phyloP scores from a whole-genome alignment of 2,113 vertebrate species.

The Mungos mungo region DNA sequence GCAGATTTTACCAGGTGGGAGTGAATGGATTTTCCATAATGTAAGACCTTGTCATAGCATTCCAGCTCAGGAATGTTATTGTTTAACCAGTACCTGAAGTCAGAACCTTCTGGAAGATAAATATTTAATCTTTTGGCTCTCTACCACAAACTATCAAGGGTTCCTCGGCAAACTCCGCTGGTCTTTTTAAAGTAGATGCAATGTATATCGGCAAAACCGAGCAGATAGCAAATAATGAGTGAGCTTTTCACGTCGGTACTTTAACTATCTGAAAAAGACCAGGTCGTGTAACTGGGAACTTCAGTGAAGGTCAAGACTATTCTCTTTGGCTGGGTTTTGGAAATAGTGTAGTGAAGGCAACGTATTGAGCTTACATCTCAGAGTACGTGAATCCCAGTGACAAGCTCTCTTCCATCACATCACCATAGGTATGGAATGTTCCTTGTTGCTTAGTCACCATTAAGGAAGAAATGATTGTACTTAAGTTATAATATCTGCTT shows the following conservation, averaged over 20 bases:
- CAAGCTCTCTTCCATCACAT: background rate
- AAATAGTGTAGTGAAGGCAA: background rate
- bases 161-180: conserved; percentile 30
- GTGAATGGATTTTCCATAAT: conserved; percentile 74
- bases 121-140: conserved; percentile 72
- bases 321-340: conserved; percentile 38
- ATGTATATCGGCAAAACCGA: conserved; percentile 35
- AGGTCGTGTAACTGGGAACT: background rate
- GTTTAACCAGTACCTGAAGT: conserved; percentile 81
- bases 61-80: conserved; percentile 60
- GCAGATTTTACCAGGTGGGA: conserved; percentile 75
- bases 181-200: conserved; percentile 65
- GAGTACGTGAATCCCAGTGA: background rate
- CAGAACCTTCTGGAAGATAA: conserved; percentile 76
- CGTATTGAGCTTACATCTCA: background rate
- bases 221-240: conserved; percentile 44
- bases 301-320: background rate
- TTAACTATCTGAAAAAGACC: conserved; percentile 63
- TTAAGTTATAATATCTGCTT: background rate
- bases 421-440: background rate
- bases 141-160: conserved; percentile 61
- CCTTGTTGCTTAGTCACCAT: background rate
- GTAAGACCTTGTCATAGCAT: conserved; percentile 53
- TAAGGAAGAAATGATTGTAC: background rate
- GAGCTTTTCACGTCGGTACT: conserved; percentile 43